phyloP scores from a whole-genome alignment of 2,797 vertebrate species.

The Phoxinus dragarum region DNA sequence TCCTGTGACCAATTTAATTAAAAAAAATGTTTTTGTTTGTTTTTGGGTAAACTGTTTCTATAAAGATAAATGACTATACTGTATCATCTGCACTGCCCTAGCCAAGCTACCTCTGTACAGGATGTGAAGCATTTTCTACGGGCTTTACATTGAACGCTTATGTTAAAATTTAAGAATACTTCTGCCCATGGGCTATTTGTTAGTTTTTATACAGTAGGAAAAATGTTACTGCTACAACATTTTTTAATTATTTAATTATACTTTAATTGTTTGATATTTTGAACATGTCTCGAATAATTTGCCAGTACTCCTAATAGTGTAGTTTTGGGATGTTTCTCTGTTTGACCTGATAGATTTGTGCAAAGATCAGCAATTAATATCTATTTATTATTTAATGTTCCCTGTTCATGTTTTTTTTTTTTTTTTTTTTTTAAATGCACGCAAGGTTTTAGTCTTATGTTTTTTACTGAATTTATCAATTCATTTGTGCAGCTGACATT shows the following conservation, averaged over 20 bases:
- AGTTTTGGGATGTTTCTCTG: background rate
- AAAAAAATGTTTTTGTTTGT: background rate
- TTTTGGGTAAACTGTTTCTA: conserved; percentile 21
- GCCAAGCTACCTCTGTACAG: conserved; percentile 63
- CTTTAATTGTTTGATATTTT: conserved; percentile 38
- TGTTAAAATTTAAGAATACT: conserved; percentile 14
- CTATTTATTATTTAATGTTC: conserved; percentile 47
- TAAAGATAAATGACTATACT: conserved; percentile 3
- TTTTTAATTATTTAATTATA: background rate
- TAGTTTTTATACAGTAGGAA: background rate
- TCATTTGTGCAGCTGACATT: conserved; percentile 39
- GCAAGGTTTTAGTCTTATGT: background rate
- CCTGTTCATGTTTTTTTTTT: background rate
- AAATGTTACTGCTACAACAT: conserved; percentile 29
- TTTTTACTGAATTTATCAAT: background rate
- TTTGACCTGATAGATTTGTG: conserved; percentile 24
- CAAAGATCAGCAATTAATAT: conserved; percentile 15
- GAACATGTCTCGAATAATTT: conserved; percentile 9
- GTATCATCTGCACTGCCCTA: conserved; percentile 58
- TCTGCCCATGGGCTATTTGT: conserved; percentile 27
- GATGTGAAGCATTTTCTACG: conserved; percentile 46
- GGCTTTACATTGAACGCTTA: background rate
- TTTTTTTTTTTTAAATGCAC: background rate
- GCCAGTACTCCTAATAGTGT: background rate
- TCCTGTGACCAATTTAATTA: background rate